Evolutionary conservation across 64 coral and sea anemone genomes (phyloP).

Genomic region (Stichodactyla mertensii): DNA sequence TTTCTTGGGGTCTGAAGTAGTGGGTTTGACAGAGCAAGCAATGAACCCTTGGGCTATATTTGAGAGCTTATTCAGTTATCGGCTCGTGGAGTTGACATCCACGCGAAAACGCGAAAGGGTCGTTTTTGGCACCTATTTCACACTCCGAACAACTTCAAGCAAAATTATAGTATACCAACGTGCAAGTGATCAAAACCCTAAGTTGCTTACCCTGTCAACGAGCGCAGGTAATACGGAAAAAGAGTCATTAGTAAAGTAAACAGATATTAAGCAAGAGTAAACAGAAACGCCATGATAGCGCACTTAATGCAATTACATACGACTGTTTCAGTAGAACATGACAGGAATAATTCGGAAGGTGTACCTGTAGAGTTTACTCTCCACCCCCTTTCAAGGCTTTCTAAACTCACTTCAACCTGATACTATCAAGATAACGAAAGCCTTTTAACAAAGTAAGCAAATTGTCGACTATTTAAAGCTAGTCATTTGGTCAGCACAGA

Average conservation of each 20-base stretch:
- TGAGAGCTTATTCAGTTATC: conserved; percentile 31
- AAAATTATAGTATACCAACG: conserved; percentile 1
- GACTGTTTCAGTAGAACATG: conserved; percentile 45
- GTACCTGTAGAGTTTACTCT: not conserved
- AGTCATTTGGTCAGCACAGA: not conserved
- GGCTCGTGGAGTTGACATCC: not conserved
- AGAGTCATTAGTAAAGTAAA: conserved; percentile 37
- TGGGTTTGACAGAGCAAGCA: not conserved
- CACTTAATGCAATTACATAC: conserved; percentile 65
- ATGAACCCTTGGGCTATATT: conserved; percentile 31
- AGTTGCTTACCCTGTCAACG: conserved; percentile 36
- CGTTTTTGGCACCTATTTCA: conserved; percentile 30
- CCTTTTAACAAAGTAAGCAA: conserved; percentile 1
- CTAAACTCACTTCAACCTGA: conserved; percentile 23
- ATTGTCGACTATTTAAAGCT: not conserved
- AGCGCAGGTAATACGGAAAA: conserved; percentile 38
- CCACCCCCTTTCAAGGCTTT: conserved; percentile 32
- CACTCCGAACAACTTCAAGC: conserved; percentile 11
- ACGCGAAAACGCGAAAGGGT: conserved; percentile 1
- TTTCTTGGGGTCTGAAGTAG: conserved; percentile 5
- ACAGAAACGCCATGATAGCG: conserved; percentile 43
- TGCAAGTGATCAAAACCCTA: conserved; percentile 1
- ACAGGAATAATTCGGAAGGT: not conserved
- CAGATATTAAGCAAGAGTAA: conserved; percentile 48
- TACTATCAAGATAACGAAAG: conserved; percentile 20